Base-by-base conservation (phyloP, 2,797 vertebrate species). In the Aldrovandia affinis region DNA sequence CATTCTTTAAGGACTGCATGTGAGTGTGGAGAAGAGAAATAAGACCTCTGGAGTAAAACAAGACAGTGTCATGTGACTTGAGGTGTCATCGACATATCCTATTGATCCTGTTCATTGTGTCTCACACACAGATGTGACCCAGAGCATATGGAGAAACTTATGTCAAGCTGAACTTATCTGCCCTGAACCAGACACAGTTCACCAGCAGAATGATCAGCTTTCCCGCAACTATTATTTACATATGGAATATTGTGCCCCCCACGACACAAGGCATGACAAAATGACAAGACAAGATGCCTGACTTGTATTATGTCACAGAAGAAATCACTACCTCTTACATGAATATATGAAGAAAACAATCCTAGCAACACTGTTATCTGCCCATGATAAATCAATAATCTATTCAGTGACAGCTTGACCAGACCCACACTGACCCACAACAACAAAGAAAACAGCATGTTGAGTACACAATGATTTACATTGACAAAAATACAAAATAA, bases 131-230 rank as follows among this genome's bases (percentile, higher is more conserved):
- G 81, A 82, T 77, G 78, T 88, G 88, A 89, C 88, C 88, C 84
- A 42, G 78, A 88, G 84, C 88, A 89, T 90, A 90, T 89, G 89
- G 89, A 83, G 77, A 80, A 81, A 88, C 86, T 86, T 85, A 83
- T 75, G 86, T 87, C 65, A 70, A 39, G 73, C 83, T 86, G 87
- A 88, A 88, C 88, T 83, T 82, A 70, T 57, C 44, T 87, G 86
- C 87, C 88, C 85, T 85, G 83, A 77, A 87, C 84, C 88, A 80
- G 81, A 86, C 30, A 54, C 70, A 30, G n/a, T 14, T 30, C 25
- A 47, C 61, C 14, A 54, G 65, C 78, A 55, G 20, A 33, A 54
- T 20, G 68, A 81, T 75, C 50, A 44, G 80, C 65, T 75, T 77
- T 85, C 54, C 68, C 42, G 22, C 18, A 20, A 28, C 84, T 61